These are phyloP conservation scores for Palloptera scutellata DNA, from an alignment of 2,888 invertebrate genomes.

Conservation along the genomic window DNA sequence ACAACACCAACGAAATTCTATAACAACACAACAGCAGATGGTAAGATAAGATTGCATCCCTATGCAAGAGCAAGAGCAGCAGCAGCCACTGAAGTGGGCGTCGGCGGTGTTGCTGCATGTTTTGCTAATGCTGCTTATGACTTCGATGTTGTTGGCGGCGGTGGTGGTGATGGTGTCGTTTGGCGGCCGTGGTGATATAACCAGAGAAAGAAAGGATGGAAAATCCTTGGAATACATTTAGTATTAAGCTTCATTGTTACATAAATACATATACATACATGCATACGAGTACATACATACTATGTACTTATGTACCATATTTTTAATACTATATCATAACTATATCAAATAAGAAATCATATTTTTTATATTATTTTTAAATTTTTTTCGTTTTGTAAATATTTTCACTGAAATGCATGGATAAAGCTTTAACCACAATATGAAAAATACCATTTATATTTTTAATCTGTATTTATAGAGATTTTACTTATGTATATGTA, in stretches of 20 bases:
- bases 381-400: constrained; percentile 5
- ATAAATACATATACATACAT: too few species aligned
- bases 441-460: not conserved
- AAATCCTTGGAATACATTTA: not conserved
- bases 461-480: not conserved
- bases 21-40: constrained; percentile 1
- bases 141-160: constrained; percentile 24
- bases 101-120: not conserved
- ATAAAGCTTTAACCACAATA: not conserved
- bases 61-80: constrained; percentile 12
- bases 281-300: too few species aligned
- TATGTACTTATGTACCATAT: too few species aligned
- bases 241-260: too few species aligned
- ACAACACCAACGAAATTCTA: not conserved
- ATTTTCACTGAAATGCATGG: not conserved
- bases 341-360: too few species aligned
- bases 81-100: constrained; percentile 4
- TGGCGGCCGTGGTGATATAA: constrained; percentile 44
- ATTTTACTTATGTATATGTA: too few species aligned
- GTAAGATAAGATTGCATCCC: constrained; percentile 22
- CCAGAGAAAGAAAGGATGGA: not conserved
- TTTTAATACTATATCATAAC: too few species aligned
- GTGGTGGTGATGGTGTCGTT: constrained; percentile 29
- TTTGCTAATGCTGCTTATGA: not conserved
- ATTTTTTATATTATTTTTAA: not conserved